Evolutionary conservation across 2,888 invertebrate species (phyloP).

Genomic region (Cryptus viduatorius): DNA sequence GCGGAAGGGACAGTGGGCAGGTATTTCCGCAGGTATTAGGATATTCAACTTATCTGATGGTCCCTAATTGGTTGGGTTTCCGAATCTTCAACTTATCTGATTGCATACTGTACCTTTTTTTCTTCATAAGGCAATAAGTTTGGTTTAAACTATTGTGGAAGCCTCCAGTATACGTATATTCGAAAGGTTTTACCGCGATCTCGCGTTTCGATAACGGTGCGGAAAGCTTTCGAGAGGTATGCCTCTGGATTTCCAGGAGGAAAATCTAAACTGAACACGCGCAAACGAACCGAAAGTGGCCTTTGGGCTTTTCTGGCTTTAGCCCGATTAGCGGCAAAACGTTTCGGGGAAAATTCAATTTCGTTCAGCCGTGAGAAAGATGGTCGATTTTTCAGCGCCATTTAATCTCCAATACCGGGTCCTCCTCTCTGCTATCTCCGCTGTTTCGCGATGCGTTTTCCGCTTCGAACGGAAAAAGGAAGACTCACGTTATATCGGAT

Average conservation of each 20-base stretch:
- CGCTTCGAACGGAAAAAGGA: constrained; percentile 22
- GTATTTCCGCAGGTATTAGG: too few relatives aligned
- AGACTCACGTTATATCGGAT: constrained; percentile 37
- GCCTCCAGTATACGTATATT: not conserved
- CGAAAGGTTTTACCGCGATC: too few relatives aligned
- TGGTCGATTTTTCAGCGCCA: constrained; percentile 27
- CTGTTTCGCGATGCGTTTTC: not conserved
- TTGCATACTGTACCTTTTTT: too few relatives aligned
- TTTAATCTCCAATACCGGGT: constrained; percentile 9
- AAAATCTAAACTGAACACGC: not conserved
- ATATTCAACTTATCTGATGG: too few relatives aligned
- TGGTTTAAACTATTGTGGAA: not conserved
- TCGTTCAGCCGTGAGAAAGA: constrained; percentile 17
- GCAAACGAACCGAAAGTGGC: not conserved
- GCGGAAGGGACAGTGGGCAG: too few relatives aligned
- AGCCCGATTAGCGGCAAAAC: constrained; percentile 33
- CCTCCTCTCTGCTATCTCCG: not conserved
- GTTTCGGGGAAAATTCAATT: constrained; percentile 40
- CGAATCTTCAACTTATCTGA: too few relatives aligned
- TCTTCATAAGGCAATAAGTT: not conserved
- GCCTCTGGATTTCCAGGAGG: not conserved
- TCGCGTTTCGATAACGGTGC: too few relatives aligned
- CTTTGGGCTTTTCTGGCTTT: not conserved
- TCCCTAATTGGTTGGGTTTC: too few relatives aligned
- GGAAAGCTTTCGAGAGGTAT: too few relatives aligned